Evolutionary conservation across 2,113 vertebrate species (phyloP).

Genomic region (Ondatra zibethicus): DNA sequence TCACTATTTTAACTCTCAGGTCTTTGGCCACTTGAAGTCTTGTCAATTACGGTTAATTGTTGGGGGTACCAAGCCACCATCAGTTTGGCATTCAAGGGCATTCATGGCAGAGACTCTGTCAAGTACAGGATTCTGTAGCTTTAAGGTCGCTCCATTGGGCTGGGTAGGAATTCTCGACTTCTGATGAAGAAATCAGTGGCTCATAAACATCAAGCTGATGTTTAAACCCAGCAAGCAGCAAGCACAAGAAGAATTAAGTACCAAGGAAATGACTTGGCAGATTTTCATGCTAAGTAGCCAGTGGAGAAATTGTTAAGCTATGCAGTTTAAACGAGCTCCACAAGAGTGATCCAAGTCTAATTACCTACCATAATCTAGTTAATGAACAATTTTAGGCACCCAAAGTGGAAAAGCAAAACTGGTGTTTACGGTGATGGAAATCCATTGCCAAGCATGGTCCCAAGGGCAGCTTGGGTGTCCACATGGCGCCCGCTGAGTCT

Average conservation of each 20-base stretch:
- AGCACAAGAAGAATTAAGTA: not conserved
- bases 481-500: not conserved
- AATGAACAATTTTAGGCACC: not conserved
- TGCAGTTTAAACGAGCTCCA: not conserved
- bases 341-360: not conserved
- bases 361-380: not conserved
- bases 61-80: not conserved
- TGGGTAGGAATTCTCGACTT: not conserved
- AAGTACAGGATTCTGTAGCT: not conserved
- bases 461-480: not conserved
- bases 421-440: not conserved
- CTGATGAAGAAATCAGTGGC: not conserved
- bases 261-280: not conserved
- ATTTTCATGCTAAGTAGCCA: not conserved
- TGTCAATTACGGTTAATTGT: not conserved
- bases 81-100: not conserved
- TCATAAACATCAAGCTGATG: not conserved
- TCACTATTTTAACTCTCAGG: not conserved
- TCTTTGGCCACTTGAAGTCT: too few species aligned
- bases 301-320: not conserved
- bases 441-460: not conserved
- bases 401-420: not conserved
- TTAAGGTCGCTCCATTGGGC: not conserved
- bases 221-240: constrained; percentile 11
- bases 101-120: not conserved